phyloP scores from a whole-genome alignment of 2,888 invertebrate species.

The Daptonema setosum region DNA sequence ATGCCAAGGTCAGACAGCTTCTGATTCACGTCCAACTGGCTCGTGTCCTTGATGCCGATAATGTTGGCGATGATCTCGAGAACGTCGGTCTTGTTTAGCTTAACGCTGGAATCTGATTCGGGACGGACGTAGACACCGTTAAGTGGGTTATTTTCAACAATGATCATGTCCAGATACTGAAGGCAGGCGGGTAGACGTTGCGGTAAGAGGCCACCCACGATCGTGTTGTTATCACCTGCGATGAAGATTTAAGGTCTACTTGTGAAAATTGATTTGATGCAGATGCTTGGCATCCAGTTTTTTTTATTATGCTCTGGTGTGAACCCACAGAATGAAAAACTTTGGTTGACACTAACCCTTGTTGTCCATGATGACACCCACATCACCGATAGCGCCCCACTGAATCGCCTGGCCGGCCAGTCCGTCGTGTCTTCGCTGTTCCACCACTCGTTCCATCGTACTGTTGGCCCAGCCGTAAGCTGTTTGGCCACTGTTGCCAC shows the following conservation, averaged over 20 bases:
- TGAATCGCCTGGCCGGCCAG: constrained; percentile 68
- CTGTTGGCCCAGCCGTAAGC: constrained; percentile 86
- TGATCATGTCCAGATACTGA: constrained; percentile 57
- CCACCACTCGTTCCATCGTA: constrained; percentile 78
- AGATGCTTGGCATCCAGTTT: too few relatives aligned
- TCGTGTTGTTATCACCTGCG: constrained; percentile 43
- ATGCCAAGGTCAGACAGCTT: constrained; percentile 79
- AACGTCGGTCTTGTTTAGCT: too few relatives aligned
- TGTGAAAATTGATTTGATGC: too few relatives aligned
- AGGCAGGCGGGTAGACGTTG: constrained; percentile 74
- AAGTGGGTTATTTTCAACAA: too few relatives aligned
- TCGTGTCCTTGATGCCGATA: constrained; percentile 53
- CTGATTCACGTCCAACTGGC: constrained; percentile 46
- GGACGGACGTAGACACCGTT: too few relatives aligned
- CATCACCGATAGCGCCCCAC: constrained; percentile 75
- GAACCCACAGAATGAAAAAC: too few relatives aligned
- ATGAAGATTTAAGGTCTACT: too few relatives aligned
- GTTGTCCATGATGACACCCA: constrained; percentile 62
- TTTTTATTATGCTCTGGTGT: too few relatives aligned
- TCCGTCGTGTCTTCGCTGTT: constrained; percentile 57
- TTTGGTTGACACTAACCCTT: too few relatives aligned
- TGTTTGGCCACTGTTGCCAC: constrained; percentile 79
- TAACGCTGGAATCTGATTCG: too few relatives aligned
- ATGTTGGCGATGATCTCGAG: constrained; percentile 7
- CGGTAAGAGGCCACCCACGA: constrained; percentile 74